Conservation (phyloP, 2,888 invertebrate genomes). For the Leucania comma region DNA sequence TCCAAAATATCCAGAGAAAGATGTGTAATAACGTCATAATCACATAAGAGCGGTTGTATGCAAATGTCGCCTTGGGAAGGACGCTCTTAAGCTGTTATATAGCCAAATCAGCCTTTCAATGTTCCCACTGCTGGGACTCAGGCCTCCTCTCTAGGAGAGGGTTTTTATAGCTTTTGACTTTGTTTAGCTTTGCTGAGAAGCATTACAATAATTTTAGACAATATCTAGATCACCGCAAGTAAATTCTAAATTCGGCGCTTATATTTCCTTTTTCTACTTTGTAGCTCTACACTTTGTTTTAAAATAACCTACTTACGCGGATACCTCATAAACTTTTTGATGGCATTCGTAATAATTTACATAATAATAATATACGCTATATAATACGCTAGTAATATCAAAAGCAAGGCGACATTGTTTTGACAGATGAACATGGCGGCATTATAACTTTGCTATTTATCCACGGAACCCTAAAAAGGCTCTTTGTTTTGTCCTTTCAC, state of each 20-base stretch:
- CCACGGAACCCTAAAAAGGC: conserved; percentile 43
- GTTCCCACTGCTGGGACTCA: too few species aligned
- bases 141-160: too few species aligned
- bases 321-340: conserved; percentile 26
- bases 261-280: neutral
- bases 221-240: too few species aligned
- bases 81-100: too few species aligned
- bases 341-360: conserved; percentile 40
- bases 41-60: too few species aligned
- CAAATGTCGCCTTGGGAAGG: too few species aligned
- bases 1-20: too few species aligned
- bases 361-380: conserved; percentile 46
- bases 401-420: conserved; percentile 30
- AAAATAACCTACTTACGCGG: neutral
- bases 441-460: conserved; percentile 32
- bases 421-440: conserved; percentile 37
- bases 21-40: too few species aligned
- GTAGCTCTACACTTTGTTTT: neutral
- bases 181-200: neutral
- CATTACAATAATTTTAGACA: neutral
- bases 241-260: neutral
- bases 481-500: conserved; percentile 51
- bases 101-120: too few species aligned
- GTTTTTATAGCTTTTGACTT: neutral
- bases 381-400: conserved; percentile 28